Base-by-base conservation (phyloP, 1,140 invertebrate genomes). In the Campoletis sonorensis region DNA sequence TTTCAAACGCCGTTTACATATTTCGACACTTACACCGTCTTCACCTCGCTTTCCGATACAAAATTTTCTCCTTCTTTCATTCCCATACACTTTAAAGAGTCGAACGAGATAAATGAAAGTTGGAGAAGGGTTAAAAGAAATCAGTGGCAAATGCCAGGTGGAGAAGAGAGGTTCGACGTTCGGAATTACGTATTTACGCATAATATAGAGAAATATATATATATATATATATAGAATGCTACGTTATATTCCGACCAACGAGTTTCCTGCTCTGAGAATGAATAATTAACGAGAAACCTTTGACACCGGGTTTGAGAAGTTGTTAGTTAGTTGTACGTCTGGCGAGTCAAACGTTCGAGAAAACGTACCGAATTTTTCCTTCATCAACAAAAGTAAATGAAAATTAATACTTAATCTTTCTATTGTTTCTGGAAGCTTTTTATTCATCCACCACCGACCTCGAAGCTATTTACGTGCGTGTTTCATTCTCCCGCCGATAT, bases 241-340 rank as follows among this genome's bases (percentile, higher is more conserved):
- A 58, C 49, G 45, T 76, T 2, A 40, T 27, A n/a, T 26, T 49
- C 27, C 49, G 49, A 23, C n/a, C 49, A 67, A 61, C 0, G 40
- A 5, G 58, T 82, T 79, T 82, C 45, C 51, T 33, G 78, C 11
- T 76, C 27, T 64, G 78, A 16, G 64, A 49, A 85, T 83, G 51
- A 37, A 81, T 82, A 81, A 82, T 83, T 82, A 73, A 71, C 58
- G 58, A 71, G 71, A 83, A 81, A 86, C 84, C 84, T 87, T 86
- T 84, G 84, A 54, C 68, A 51, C 26, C 26, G 64, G 4, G 67
- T 15, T 58, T 79, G 72, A 72, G 33, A 49, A 51, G 8, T 45
- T 11, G 75, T 68, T 79, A 81, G 45, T 78, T 61, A 81, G 45
- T 78, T 61, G 21, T 33, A 33, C 80, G 33, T 51, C 54, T 13